Conservation (phyloP, 2,888 invertebrate genomes). For the Bembecia ichneumoniformis region DNA sequence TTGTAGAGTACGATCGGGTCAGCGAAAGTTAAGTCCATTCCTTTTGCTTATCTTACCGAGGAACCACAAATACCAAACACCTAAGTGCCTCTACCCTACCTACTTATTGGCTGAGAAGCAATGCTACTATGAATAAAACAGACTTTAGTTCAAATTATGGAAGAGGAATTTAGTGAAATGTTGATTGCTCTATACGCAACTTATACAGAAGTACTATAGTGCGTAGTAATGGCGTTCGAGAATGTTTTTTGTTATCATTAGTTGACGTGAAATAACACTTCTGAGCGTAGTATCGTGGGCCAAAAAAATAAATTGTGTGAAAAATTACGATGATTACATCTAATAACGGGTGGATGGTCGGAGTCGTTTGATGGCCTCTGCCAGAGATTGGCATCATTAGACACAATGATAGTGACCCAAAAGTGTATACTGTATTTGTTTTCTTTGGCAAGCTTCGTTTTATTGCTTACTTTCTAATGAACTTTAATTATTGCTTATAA, state of each 20-base stretch:
- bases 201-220: slow-evolving; percentile 8
- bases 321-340: slow-evolving; percentile 70
- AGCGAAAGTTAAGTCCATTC: slow-evolving; percentile 29
- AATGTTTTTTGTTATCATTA: slow-evolving; percentile 67
- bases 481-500: neutral
- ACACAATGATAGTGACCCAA: slow-evolving; percentile 60
- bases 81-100: no score
- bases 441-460: slow-evolving; percentile 34
- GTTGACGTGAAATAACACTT: slow-evolving; percentile 36
- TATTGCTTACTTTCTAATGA: slow-evolving; percentile 3
- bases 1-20: slow-evolving; percentile 29
- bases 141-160: slow-evolving; percentile 16
- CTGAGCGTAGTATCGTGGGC: slow-evolving; percentile 34
- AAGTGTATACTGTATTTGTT: slow-evolving; percentile 47
- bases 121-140: slow-evolving; percentile 1
- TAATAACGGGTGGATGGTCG: slow-evolving; percentile 56
- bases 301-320: slow-evolving; percentile 70
- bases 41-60: neutral
- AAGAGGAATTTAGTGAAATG: slow-evolving; percentile 22
- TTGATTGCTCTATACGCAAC: neutral
- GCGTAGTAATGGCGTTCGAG: slow-evolving; percentile 24
- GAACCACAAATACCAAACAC: no score
- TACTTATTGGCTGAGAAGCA: no score
- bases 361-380: slow-evolving; percentile 55
- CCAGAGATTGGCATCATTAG: slow-evolving; percentile 66